Evolutionary conservation across 2,888 invertebrate genomes (phyloP).

Genomic region (Abrostola triplasia): DNA sequence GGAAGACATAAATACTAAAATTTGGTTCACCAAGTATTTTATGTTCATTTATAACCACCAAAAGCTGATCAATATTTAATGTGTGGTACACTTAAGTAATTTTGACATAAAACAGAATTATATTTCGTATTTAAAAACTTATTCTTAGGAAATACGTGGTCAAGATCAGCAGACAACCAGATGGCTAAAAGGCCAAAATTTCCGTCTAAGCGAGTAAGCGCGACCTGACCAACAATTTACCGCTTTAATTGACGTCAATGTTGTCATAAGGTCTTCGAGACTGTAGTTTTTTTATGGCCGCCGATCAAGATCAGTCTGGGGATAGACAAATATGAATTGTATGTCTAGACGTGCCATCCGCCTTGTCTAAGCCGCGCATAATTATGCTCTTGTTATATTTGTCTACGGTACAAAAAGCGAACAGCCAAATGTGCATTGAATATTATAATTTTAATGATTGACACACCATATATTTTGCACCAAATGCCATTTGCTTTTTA

Average conservation of each 20-base stretch:
- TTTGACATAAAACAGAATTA: too few species aligned
- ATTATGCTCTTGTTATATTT: constrained; percentile 61
- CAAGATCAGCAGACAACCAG: background rate
- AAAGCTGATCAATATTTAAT: background rate
- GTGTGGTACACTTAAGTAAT: too few species aligned
- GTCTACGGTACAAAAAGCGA: constrained; percentile 61
- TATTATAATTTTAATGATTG: constrained; percentile 70
- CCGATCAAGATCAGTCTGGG: constrained; percentile 74
- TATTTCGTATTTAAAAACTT: too few species aligned
- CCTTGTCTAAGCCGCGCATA: constrained; percentile 65
- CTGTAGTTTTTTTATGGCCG: constrained; percentile 71
- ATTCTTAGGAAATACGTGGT: too few species aligned
- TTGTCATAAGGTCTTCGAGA: constrained; percentile 64
- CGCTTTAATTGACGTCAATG: constrained; percentile 68
- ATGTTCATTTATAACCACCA: background rate
- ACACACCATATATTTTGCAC: constrained; percentile 64
- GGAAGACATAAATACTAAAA: background rate
- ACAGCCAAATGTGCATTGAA: constrained; percentile 72
- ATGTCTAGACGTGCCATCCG: constrained; percentile 79
- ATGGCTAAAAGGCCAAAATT: constrained; percentile 6
- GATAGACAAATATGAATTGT: constrained; percentile 76
- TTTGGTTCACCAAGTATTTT: background rate
- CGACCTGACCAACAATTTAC: constrained; percentile 57
- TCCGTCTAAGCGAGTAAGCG: constrained; percentile 4
- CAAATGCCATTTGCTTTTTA: constrained; percentile 65